Evolutionary conservation across 2,888 invertebrate species (phyloP).

Genomic region (Hypomecis punctinalis): DNA sequence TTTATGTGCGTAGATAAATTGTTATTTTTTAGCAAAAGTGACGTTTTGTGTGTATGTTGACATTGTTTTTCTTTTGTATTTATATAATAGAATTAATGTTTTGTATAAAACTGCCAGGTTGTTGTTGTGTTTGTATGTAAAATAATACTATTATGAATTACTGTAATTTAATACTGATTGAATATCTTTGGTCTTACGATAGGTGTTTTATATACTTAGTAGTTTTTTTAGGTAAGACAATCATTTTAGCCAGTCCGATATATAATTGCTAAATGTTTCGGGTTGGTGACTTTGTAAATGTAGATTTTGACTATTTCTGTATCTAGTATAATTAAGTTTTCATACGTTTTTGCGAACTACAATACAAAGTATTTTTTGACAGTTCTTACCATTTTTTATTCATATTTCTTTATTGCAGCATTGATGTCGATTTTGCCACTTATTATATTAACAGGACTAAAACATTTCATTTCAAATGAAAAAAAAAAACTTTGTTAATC

Average conservation of each 20-base stretch:
- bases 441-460: no score
- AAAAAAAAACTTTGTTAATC: no score
- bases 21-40: conserved; percentile 60
- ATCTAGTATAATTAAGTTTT: no score
- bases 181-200: conserved; percentile 22
- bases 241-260: conserved; percentile 14
- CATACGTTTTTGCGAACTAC: neutral
- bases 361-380: neutral
- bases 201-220: conserved; percentile 11
- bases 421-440: no score
- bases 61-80: conserved; percentile 53
- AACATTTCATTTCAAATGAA: no score
- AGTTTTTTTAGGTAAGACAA: conserved; percentile 15
- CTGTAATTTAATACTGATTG: conserved; percentile 5
- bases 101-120: conserved; percentile 52
- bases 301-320: neutral
- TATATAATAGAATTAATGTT: conserved; percentile 51
- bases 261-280: neutral
- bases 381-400: no score
- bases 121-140: conserved; percentile 43
- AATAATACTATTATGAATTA: conserved; percentile 10
- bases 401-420: no score
- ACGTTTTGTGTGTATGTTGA: conserved; percentile 58
- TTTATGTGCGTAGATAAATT: conserved; percentile 66
- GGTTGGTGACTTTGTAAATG: no score